Evolutionary conservation across 1,140 invertebrate genomes (phyloP), one percentile per base, ranked within the genome.

Genomic region (Linepithema humile): DNA sequence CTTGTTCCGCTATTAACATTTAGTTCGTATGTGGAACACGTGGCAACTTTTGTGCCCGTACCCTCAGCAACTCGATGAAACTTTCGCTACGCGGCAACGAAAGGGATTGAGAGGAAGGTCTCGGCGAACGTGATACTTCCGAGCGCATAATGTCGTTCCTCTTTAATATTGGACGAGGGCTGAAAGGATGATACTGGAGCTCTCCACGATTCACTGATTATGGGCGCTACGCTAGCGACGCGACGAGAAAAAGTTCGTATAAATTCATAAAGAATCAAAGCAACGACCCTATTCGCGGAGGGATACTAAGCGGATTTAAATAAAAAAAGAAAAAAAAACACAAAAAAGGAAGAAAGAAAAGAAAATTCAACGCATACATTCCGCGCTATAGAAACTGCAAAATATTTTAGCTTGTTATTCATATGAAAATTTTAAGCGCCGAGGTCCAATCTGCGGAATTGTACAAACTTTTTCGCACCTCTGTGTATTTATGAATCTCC

Each of bases 1-100:
- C 26, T 80, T 70, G 75, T 50, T 29, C 35, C 38, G 6, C 80
- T 69, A 75, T 89, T 89, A 86, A 85, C 60, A 40, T 80, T 86
- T 75, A 82, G 57, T 72, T 86, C 35, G 57, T 85, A 73, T 48
- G 50, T 84, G 29, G 32, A 85, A 57, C 72, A 77, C 45, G 65
- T 9, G 20, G 23, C 0, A 82, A 43, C 45, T 74, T 70, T 57
- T 38, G 53, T 38, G 12, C 17, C 26, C 65, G 12, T 38, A 32
- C 50, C 10, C 15, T 3, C 23, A 5, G n/a, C 9, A 17, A 45
- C 20, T 35, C 6, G 43, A 12, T 6, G 65, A 72, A 73, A 82
- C 59, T 85, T 84, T 65, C 17, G n/a, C 26, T 62, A 4, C 9
- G 9, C 12, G 15, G 12, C 17, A 65, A 80, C 57, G 20, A 65